These are phyloP conservation scores for Anaspis maculata DNA, from an alignment of 2,888 invertebrate species.

Conservation along the genomic window DNA sequence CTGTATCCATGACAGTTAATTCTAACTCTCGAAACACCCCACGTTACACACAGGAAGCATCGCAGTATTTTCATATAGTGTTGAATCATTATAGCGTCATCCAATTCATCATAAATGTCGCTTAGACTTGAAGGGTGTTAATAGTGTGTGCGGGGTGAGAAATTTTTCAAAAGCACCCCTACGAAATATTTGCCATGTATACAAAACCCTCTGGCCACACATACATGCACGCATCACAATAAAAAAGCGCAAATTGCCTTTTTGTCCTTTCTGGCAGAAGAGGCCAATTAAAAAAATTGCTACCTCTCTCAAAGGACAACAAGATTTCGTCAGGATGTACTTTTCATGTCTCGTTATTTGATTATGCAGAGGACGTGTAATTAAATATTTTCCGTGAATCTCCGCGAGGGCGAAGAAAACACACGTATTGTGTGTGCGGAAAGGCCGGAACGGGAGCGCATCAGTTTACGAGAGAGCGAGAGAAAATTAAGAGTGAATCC, in stretches of 20 bases:
- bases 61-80: conserved; percentile 19
- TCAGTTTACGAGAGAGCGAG: no score
- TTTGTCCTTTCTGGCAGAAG: no score
- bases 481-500: conserved; percentile 16
- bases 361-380: conserved; percentile 3
- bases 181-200: no score
- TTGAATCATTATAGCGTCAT: conserved; percentile 37
- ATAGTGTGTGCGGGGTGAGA: conserved; percentile 29
- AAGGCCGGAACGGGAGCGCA: no score
- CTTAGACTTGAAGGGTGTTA: conserved; percentile 34
- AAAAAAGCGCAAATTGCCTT: no score
- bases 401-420: conserved; percentile 8
- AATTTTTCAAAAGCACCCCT: no score
- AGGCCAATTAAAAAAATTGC: no score
- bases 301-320: no score
- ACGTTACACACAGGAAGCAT: conserved; percentile 38
- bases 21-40: conserved; percentile 25
- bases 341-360: conserved; percentile 8
- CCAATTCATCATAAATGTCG: conserved; percentile 41
- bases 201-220: no score
- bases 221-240: no score
- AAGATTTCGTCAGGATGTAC: no score
- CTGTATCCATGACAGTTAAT: conserved; percentile 42
- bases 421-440: no score
- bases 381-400: conserved; percentile 6